Evolutionary conservation across 2,797 vertebrate species (phyloP).

Genomic region (Danio kyathit): DNA sequence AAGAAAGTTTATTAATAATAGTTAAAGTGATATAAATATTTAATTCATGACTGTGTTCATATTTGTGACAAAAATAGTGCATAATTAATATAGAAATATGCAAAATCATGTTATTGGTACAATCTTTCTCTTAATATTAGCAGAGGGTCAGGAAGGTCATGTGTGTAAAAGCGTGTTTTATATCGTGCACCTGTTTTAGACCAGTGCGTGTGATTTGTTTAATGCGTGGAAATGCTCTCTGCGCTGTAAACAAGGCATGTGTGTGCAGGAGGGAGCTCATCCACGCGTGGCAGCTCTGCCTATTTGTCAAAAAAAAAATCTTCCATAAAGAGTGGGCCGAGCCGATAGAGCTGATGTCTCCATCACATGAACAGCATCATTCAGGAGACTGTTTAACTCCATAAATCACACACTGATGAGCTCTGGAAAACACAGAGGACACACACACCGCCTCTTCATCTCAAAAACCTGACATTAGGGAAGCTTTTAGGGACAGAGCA

Average conservation of each 20-base stretch:
- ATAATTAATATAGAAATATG: no score
- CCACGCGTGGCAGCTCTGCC: conserved; percentile 90
- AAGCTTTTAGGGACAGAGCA: neutral
- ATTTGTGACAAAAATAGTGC: no score
- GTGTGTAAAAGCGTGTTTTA: conserved; percentile 79
- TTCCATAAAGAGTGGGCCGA: conserved; percentile 85
- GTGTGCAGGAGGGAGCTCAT: conserved; percentile 92
- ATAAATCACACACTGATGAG: conserved; percentile 38
- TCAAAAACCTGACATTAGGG: neutral
- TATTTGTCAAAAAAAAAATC: conserved; percentile 90
- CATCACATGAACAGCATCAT: conserved; percentile 81
- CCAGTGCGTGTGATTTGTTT: conserved; percentile 98
- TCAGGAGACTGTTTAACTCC: conserved; percentile 29
- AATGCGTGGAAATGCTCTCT: conserved; percentile 96
- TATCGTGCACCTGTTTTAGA: conserved; percentile 88
- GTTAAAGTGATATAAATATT: no score
- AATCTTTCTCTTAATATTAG: conserved; percentile 29
- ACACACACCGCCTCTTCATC: neutral
- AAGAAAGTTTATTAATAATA: no score
- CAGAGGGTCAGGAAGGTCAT: conserved; percentile 84
- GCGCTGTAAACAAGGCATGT: conserved; percentile 95
- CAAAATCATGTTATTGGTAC: no score
- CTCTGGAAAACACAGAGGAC: conserved; percentile 12
- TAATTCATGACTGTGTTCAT: no score
- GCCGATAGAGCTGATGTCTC: conserved; percentile 93